Percentiles rank a stretch among this genome's conserved stretches.
Evolutionary conservation across 2,797 vertebrate genomes (phyloP).

Genomic region (Anableps anableps): DNA sequence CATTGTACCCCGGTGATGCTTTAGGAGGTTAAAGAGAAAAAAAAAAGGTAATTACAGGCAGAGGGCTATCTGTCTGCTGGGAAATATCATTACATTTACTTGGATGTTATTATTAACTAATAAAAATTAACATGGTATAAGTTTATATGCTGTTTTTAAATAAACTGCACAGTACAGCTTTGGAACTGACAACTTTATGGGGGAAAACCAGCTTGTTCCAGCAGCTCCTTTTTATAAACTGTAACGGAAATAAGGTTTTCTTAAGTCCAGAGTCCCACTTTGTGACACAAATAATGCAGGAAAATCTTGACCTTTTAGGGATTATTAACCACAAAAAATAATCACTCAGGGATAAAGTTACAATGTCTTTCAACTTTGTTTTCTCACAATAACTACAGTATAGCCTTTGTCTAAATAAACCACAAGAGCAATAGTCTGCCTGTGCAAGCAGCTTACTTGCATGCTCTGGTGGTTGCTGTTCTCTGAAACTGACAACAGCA

Average conservation of each 20-base stretch:
- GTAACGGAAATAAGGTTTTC: neutral
- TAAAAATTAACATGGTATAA: neutral
- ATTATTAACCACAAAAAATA: neutral
- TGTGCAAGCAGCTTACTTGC: slow-evolving; percentile 2
- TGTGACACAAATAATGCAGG: neutral
- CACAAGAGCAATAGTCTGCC: neutral
- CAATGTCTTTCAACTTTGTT: neutral
- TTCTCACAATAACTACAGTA: neutral
- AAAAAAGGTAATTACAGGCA: neutral
- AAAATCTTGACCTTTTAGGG: neutral
- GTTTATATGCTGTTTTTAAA: neutral
- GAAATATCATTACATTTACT: neutral
- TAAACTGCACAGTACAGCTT: neutral
- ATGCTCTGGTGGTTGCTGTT: slow-evolving; percentile 3
- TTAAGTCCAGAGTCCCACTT: neutral
- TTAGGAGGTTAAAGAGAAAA: neutral
- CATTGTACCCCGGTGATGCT: neutral
- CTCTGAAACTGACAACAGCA: slow-evolving; percentile 2
- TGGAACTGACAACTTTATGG: neutral
- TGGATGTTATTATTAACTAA: neutral
- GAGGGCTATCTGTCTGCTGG: neutral
- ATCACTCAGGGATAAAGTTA: neutral
- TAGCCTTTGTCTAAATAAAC: slow-evolving; percentile 6
- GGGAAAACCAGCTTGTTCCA: neutral
- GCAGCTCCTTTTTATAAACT: neutral